Percentiles rank a stretch among this genome's conserved stretches.
phyloP scores from a whole-genome alignment of 2,797 vertebrate genomes.

The Thamnophis elegans region DNA sequence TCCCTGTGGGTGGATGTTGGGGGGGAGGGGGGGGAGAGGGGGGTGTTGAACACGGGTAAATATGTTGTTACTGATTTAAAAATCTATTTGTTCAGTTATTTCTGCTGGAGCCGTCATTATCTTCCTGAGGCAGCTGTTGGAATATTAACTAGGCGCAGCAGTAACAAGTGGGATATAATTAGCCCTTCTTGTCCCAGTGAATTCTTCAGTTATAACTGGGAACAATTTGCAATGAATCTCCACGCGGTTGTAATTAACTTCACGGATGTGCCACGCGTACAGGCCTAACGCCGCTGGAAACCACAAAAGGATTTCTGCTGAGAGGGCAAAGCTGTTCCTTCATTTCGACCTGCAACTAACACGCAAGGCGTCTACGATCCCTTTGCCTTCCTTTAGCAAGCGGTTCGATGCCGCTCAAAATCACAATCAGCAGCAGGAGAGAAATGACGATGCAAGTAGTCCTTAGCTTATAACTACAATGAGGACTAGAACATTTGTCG shows the following conservation, averaged over 20 bases:
- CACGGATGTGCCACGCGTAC: constrained; percentile 55
- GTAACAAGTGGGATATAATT: constrained; percentile 71
- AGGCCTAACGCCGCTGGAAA: constrained; percentile 52
- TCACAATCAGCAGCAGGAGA: rapidly evolving
- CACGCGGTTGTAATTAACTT: constrained; percentile 65
- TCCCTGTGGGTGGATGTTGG: constrained; percentile 31
- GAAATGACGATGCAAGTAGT: neutral
- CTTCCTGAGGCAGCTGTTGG: constrained; percentile 71
- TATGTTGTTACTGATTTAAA: constrained; percentile 67
- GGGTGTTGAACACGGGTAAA: constrained; percentile 51
- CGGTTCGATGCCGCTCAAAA: constrained; percentile 11
- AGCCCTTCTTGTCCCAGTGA: constrained; percentile 67
- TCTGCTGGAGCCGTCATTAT: constrained; percentile 64
- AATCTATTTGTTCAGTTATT: constrained; percentile 70
- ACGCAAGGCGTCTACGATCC: constrained; percentile 33
- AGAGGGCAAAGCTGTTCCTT: constrained; percentile 49
- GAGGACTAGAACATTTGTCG: neutral
- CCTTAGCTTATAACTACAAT: neutral
- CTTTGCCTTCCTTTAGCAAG: constrained; percentile 30
- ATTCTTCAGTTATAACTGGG: constrained; percentile 68
- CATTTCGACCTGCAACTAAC: constrained; percentile 43
- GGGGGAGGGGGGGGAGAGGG: neutral
- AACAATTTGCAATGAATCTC: constrained; percentile 70
- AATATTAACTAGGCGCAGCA: constrained; percentile 68
- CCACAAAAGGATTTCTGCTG: constrained; percentile 51